Conservation (phyloP, 2,888 invertebrate genomes). For the Merodon equestris region DNA sequence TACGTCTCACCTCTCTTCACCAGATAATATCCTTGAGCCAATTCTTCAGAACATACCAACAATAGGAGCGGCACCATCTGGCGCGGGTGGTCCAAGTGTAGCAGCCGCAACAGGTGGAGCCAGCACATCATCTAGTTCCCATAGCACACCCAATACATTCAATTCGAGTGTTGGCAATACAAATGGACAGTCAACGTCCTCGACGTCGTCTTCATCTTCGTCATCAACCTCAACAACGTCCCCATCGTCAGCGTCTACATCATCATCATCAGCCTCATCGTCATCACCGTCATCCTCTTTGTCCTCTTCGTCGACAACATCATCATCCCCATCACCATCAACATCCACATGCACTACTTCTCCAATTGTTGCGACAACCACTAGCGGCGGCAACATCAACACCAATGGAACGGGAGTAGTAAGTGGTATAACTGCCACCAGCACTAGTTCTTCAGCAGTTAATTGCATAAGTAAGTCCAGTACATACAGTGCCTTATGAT, state of each 20-base stretch:
- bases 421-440: conserved; percentile 43
- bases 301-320: conserved; percentile 57
- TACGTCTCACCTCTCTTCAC: neutral
- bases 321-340: conserved; percentile 62
- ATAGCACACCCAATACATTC: conserved; percentile 58
- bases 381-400: conserved; percentile 20
- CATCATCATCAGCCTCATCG: conserved; percentile 62
- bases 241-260: conserved; percentile 57
- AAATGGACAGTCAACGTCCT: conserved; percentile 62
- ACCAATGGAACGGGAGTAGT: conserved; percentile 35
- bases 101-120: conserved; percentile 63
- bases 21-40: conserved; percentile 82
- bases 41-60: conserved; percentile 84
- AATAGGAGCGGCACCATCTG: conserved; percentile 77
- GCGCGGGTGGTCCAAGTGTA: conserved; percentile 70
- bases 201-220: conserved; percentile 60
- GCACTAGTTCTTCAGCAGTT: conserved; percentile 62
- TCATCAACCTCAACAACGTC: conserved; percentile 56
- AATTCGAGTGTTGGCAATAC: conserved; percentile 62
- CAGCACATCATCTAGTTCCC: conserved; percentile 57
- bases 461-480: conserved; percentile 59
- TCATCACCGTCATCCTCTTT: conserved; percentile 60
- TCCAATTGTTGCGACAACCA: conserved; percentile 57
- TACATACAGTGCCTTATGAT: neutral
- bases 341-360: conserved; percentile 66